Evolutionary conservation across 2,797 vertebrate genomes (phyloP).

Genomic region (Hipposideros larvatus): DNA sequence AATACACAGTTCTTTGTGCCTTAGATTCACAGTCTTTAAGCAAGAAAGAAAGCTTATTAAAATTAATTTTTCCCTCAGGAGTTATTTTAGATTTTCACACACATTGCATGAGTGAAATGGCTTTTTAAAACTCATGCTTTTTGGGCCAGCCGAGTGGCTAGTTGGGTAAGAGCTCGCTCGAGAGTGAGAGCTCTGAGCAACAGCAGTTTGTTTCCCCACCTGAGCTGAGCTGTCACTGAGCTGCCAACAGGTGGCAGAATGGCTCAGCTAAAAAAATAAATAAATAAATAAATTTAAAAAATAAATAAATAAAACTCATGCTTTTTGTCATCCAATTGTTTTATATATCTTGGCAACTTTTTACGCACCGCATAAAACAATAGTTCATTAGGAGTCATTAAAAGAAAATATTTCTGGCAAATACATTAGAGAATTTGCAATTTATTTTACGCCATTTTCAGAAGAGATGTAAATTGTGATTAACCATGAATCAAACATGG

Average conservation of each 20-base stretch:
- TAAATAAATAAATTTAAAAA: too few species aligned
- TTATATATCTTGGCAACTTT: conserved; percentile 87
- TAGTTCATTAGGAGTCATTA: conserved; percentile 84
- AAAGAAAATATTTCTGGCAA: conserved; percentile 84
- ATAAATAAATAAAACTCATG: background rate
- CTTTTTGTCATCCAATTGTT: conserved; percentile 86
- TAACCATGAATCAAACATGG: conserved; percentile 71
- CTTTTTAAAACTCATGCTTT: conserved; percentile 84
- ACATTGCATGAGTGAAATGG: conserved; percentile 77
- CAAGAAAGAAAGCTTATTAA: conserved; percentile 84
- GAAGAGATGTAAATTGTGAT: conserved; percentile 75
- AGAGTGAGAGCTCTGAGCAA: too few species aligned
- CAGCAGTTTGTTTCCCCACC: too few species aligned
- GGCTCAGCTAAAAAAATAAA: too few species aligned
- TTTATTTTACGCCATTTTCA: conserved; percentile 79
- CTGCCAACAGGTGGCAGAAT: too few species aligned
- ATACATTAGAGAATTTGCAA: conserved; percentile 75
- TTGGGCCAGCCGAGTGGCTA: conserved; percentile 41
- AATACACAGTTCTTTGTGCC: conserved; percentile 59
- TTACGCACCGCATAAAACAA: conserved; percentile 76
- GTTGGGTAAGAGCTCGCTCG: too few species aligned
- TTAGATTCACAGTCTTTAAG: conserved; percentile 75
- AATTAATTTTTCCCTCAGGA: conserved; percentile 86
- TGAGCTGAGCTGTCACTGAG: too few species aligned
- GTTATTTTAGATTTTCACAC: conserved; percentile 82